Percentiles rank a stretch among this genome's conserved stretches.
These are phyloP conservation scores for Hyposoter didymator DNA, from an alignment of 2,888 invertebrate species.

Conservation along the genomic window DNA sequence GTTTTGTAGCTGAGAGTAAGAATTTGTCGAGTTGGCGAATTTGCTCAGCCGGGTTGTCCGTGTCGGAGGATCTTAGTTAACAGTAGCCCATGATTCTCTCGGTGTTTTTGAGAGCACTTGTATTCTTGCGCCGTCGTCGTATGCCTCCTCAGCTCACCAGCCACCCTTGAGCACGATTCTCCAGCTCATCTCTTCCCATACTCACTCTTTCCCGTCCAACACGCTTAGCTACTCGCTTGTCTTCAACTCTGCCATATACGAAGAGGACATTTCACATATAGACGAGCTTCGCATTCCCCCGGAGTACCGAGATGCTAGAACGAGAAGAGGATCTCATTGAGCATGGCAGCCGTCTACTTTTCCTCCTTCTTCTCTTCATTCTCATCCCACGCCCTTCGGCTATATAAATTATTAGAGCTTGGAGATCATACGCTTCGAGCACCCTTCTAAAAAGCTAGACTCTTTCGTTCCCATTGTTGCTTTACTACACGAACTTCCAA, in stretches of 20 bases:
- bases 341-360: constrained; percentile 65
- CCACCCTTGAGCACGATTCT: constrained; percentile 80
- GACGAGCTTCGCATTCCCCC: constrained; percentile 13
- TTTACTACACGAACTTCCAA: background rate
- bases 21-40: constrained; percentile 68
- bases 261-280: constrained; percentile 74
- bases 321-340: constrained; percentile 57
- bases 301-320: constrained; percentile 33
- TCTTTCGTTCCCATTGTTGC: constrained; percentile 57
- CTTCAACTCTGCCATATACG: constrained; percentile 70
- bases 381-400: constrained; percentile 73
- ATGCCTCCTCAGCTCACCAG: constrained; percentile 56
- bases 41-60: constrained; percentile 3
- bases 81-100: constrained; percentile 72
- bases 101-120: constrained; percentile 75
- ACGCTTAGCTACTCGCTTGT: constrained; percentile 65
- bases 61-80: constrained; percentile 48
- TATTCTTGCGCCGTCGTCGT: constrained; percentile 66
- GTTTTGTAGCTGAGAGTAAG: background rate
- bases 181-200: constrained; percentile 66
- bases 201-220: constrained; percentile 39
- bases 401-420: constrained; percentile 82
- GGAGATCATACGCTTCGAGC: constrained; percentile 74
- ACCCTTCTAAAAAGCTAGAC: constrained; percentile 72
- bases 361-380: constrained; percentile 6